A percentile compares a stretch with the other conserved stretches of the same genome.
Conservation (phyloP, 2,113 vertebrate genomes). For the Mustelus asterias region DNA sequence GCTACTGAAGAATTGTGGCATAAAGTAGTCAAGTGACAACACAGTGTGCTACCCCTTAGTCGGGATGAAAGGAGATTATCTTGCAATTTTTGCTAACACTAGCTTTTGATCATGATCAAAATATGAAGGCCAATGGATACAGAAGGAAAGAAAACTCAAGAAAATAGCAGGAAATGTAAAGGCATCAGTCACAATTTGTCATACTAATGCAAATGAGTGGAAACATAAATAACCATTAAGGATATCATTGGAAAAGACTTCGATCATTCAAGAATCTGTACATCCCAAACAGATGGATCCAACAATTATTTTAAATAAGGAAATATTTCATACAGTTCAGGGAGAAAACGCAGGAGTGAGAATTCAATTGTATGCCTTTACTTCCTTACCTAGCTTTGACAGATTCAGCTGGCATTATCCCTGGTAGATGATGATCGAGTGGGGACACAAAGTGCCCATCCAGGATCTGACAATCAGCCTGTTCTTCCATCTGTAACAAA, state of each 20-base stretch:
- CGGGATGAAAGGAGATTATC: not conserved
- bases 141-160: not conserved
- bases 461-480: slow-evolving; percentile 82
- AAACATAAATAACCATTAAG: not conserved
- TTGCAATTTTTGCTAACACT: not conserved
- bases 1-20: not conserved
- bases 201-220: not conserved
- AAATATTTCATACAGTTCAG: not conserved
- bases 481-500: slow-evolving; percentile 71
- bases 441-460: slow-evolving; percentile 92
- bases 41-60: not conserved
- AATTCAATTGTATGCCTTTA: not conserved
- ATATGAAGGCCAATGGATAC: not conserved
- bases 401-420: slow-evolving; percentile 80
- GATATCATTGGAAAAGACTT: not conserved
- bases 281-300: not conserved
- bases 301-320: not conserved
- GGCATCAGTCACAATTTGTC: not conserved
- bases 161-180: too few relatives aligned
- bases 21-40: not conserved
- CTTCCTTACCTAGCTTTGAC: slow-evolving; percentile 77
- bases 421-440: slow-evolving; percentile 80
- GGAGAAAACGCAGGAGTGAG: too few relatives aligned
- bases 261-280: not conserved
- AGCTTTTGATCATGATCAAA: not conserved